phyloP scores from a whole-genome alignment of 2,888 invertebrate species.

The Pelosia muscerda region DNA sequence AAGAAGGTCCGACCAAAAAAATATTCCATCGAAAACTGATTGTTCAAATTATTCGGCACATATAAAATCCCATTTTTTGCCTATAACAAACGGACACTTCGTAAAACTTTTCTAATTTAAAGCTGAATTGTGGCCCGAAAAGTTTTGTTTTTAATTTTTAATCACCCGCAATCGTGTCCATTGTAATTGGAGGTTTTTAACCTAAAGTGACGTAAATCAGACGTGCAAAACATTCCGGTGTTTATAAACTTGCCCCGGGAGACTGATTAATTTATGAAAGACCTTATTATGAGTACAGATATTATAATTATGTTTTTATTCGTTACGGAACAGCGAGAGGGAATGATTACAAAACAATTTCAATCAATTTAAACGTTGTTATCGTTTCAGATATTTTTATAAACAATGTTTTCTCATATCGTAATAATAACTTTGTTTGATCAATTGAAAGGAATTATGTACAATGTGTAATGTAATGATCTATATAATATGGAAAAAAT shows the following conservation, averaged over 20 bases:
- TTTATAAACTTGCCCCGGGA: slow-evolving; percentile 12
- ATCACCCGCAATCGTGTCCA: slow-evolving; percentile 33
- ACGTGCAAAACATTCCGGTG: slow-evolving; percentile 29
- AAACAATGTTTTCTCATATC: background rate
- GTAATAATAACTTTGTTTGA: background rate
- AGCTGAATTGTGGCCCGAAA: slow-evolving; percentile 33
- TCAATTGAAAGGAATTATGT: background rate
- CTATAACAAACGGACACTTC: slow-evolving; percentile 27
- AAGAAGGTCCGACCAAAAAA: background rate
- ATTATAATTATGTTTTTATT: slow-evolving; percentile 9
- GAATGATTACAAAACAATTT: background rate
- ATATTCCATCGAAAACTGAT: background rate
- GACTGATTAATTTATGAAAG: background rate
- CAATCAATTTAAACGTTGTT: background rate
- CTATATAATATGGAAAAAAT: too few species aligned
- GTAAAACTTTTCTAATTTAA: slow-evolving; percentile 53
- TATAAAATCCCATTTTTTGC: background rate
- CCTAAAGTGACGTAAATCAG: slow-evolving; percentile 35
- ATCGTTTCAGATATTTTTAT: background rate
- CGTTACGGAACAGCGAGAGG: background rate
- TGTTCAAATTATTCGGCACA: background rate
- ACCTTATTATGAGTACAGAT: background rate
- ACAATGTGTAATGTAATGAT: background rate
- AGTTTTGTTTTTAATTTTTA: slow-evolving; percentile 49
- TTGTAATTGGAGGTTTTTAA: slow-evolving; percentile 41